These are phyloP conservation scores for Ageneiosus marmoratus DNA, from an alignment of 2,113 vertebrate species.

Conservation along the genomic window DNA sequence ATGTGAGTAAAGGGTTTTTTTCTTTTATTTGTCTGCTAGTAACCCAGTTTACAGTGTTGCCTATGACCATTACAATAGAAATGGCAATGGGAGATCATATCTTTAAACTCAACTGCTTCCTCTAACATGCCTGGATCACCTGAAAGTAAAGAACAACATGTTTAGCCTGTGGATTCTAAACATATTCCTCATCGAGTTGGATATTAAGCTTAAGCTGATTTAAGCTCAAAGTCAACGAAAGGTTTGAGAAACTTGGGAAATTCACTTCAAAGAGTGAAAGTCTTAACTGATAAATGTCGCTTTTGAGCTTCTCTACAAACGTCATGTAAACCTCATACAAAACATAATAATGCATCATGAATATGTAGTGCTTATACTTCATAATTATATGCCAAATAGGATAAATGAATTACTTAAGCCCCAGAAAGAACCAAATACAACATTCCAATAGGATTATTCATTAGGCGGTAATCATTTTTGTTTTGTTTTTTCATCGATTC, in stretches of 20 bases:
- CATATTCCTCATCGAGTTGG: not conserved
- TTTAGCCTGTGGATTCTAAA: not conserved
- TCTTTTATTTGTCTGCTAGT: conserved; percentile 4
- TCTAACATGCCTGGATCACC: conserved; percentile 35
- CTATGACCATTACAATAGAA: conserved; percentile 25
- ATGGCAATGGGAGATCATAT: conserved; percentile 41
- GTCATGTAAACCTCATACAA: too few species aligned
- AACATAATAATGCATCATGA: not conserved
- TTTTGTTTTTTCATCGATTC: conserved; percentile 55
- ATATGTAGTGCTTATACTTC: not conserved
- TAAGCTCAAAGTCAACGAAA: not conserved
- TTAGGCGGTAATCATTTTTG: conserved; percentile 51
- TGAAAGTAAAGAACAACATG: not conserved
- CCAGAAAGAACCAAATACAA: not conserved
- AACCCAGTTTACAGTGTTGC: not conserved
- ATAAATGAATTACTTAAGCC: not conserved
- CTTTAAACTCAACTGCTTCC: conserved; percentile 53
- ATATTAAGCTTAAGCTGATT: not conserved
- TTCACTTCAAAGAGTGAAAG: not conserved
- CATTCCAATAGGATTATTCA: conserved; percentile 41
- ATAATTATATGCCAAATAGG: not conserved
- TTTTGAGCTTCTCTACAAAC: not conserved
- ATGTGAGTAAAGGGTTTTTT: too few species aligned
- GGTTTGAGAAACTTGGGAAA: not conserved
- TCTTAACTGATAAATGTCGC: not conserved